A percentile compares a stretch with the other conserved stretches of the same genome.
Evolutionary conservation across 2,113 vertebrate genomes (phyloP).

Genomic region (Thryonomys swinderianus): DNA sequence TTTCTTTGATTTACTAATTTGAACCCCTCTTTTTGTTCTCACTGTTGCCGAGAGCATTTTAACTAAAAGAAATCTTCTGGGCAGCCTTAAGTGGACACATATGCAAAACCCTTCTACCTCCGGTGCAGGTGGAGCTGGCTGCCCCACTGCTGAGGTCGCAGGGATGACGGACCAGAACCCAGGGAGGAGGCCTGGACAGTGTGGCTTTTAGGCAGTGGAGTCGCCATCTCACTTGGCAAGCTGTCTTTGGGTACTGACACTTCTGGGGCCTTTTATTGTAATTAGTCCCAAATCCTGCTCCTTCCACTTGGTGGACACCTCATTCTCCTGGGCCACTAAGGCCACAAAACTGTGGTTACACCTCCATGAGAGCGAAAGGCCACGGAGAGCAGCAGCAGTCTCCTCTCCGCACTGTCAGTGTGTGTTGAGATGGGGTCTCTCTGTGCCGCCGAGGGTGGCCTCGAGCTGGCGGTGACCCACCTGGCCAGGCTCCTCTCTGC

Average conservation of each 20-base stretch:
- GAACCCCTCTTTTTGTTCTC: neutral
- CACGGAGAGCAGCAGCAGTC: neutral
- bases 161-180: neutral
- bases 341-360: neutral
- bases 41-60: neutral
- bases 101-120: neutral
- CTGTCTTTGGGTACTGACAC: neutral
- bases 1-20: conserved; percentile 33
- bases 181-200: neutral
- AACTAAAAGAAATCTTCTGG: no score
- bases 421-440: neutral
- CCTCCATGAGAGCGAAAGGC: neutral
- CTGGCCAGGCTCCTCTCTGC: neutral
- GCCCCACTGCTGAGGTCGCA: neutral
- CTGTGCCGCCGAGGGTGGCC: neutral
- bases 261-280: neutral
- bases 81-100: neutral
- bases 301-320: neutral
- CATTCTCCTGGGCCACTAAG: neutral
- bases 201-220: neutral
- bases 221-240: neutral
- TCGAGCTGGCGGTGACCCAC: neutral
- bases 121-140: neutral
- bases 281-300: neutral
- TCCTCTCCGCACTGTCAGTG: neutral